phyloP scores from a whole-genome alignment of 2,888 invertebrate genomes.

The Clitarchus hookeri region DNA sequence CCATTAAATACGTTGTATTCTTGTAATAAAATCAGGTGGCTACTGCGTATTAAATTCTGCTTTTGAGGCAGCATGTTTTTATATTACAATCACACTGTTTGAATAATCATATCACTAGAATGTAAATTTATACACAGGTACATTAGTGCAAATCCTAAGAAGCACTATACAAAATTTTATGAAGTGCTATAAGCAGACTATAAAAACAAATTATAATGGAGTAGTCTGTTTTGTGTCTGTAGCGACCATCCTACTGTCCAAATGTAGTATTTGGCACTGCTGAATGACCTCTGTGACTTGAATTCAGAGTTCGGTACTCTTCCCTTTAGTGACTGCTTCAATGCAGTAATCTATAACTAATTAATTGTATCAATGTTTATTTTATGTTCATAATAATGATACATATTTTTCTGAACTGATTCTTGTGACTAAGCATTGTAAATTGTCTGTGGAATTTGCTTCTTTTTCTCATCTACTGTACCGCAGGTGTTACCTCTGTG shows the following conservation, averaged over 20 bases:
- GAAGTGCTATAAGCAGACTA: neutral
- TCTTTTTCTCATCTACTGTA: neutral
- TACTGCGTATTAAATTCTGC: neutral
- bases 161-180: neutral
- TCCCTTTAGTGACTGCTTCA: no score
- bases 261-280: neutral
- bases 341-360: no score
- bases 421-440: neutral
- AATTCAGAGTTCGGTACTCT: neutral
- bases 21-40: neutral
- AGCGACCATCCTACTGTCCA: neutral
- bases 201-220: neutral
- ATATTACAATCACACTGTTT: neutral
- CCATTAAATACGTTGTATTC: neutral
- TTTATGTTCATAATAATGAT: neutral
- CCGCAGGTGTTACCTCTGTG: neutral
- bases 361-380: neutral
- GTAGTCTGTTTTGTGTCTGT: neutral
- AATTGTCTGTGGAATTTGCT: neutral
- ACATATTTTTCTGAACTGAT: neutral
- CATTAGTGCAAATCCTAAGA: neutral
- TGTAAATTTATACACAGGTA: slow-evolving; percentile 5
- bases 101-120: slow-evolving; percentile 1
- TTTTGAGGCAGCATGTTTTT: neutral
- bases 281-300: neutral